Evolutionary conservation across 2,888 invertebrate genomes (phyloP), one percentile per base, ranked within the genome.

Genomic region (Tetropium fuscum): DNA sequence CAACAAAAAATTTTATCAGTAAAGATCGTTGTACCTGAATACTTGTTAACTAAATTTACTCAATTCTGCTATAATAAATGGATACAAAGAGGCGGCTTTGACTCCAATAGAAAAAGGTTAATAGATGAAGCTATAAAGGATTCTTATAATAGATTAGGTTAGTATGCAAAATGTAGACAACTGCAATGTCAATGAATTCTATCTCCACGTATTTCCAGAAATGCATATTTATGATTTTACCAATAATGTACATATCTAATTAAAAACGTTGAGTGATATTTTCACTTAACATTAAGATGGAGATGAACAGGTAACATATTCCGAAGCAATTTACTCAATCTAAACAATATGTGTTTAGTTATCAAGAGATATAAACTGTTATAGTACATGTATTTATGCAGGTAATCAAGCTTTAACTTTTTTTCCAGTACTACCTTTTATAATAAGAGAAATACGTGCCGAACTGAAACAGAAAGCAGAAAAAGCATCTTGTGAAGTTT

Each of bases 401-500:
- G n/a, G n/a, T n/a, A n/a, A n/a, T n/a, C n/a, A n/a, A n/a, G n/a
- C n/a, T n/a, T n/a, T n/a, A n/a, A n/a, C n/a, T n/a, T n/a, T n/a
- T n/a, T n/a, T 86, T 69, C 6, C 63, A 87, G 86, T 89, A 53
- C 87, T 88, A 53, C 89, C 92, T 0, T 84, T 91, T 74, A 78
- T 93, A 1, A 82, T 86, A 4, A 84, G 92, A 45, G 88, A 91
- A 82, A 85, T 90, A 10, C 86, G 94, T 48, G 84, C 88, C 0
- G 90, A 92, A 62, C 83, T 97, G 10, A 94, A 90, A 45, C 86
- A 86, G 36, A 83, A 81, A 49, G 95, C 96, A 0, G 92, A 94
- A 73, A 89, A 89, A 69, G 93, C 92, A 36, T 91, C 96, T 0
- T 89, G 95, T 13, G 89, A 90, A 73, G 93, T 94, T 2, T 97